phyloP scores from a whole-genome alignment of 2,888 invertebrate genomes.

The Drosophila melanosoma region DNA sequence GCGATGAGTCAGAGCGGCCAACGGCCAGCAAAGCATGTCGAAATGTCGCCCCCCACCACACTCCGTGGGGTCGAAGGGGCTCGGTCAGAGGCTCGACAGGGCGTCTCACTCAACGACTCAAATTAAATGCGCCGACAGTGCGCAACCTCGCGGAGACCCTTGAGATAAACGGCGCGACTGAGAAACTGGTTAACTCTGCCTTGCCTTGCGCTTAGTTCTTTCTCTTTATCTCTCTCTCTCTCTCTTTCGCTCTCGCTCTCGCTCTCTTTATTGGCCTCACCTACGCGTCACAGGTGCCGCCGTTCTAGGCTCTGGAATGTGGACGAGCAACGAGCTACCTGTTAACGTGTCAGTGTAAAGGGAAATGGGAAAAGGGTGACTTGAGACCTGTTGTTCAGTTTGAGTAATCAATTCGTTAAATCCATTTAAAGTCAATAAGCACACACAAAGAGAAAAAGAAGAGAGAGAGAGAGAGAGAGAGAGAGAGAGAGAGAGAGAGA shows the following conservation, averaged over 20 bases:
- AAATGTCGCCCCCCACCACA: conserved; percentile 21
- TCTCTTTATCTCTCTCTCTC: not conserved
- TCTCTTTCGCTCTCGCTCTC: not conserved
- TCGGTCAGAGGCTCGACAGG: conserved; percentile 47
- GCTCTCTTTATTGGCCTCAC: not conserved
- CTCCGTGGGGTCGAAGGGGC: conserved; percentile 17
- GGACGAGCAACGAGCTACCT: not conserved
- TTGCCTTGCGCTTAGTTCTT: conserved; percentile 24
- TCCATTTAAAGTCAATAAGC: not conserved
- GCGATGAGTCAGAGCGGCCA: conserved; percentile 48
- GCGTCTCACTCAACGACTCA: conserved; percentile 39
- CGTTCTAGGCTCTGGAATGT: not conserved
- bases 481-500: not conserved
- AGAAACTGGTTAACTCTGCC: conserved; percentile 45
- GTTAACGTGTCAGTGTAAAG: not conserved
- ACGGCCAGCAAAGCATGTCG: conserved; percentile 56
- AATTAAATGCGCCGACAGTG: conserved; percentile 54
- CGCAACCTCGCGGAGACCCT: conserved; percentile 48
- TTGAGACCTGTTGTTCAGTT: not conserved
- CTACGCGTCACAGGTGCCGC: conserved; percentile 5
- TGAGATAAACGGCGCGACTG: conserved; percentile 10
- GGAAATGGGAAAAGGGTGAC: not conserved
- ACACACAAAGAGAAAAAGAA: not conserved
- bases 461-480: not conserved
- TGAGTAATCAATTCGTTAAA: not conserved